Base-by-base conservation (phyloP, 1,140 invertebrate genomes). In the Scaptomyza montana region DNA sequence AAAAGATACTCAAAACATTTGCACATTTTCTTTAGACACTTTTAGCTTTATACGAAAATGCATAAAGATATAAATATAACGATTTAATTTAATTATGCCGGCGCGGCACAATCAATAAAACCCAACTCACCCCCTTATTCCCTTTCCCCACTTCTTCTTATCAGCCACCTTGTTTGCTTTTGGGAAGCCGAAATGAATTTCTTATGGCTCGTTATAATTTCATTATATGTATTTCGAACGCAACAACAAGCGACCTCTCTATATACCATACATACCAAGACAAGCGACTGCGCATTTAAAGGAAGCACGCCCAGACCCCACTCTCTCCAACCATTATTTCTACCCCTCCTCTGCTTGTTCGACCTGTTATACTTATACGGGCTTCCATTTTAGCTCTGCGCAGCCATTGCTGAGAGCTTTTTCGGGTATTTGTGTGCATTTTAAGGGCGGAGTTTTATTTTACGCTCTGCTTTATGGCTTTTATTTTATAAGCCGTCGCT, bases 181-280 rank as follows among this genome's bases (percentile, higher is more conserved):
- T 28, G 47, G 28, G n/a, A 57, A 61, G 73, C 41, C 64, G 78
- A 75, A 80, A 89, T 89, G 84, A 89, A 89, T 89, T 89, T 89
- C 85, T 89, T 89, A 89, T 89, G 62, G 85, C 84, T 89, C 84
- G 79, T 89, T 89, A 89, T 89, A 89, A 89, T 89, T 89, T 89
- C 84, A 89, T 89, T 89, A 89, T 89, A 72, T 61, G 60, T 72
- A 69, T 69, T 62, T 66, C 70, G 56, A 65, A 56, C 46, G 41
- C 65, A 57, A 55, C 43, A 59, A 66, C 49, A 60, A 50, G 46
- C 69, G 69, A 86, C 82, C 78, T 76, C 64, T 71, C 68, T 65
- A 67, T 41, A 77, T 65, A 51, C 28, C 16, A 67, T 54, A 51
- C 49, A 33, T 33, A 33, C 61, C 55, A 81, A 81, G 74, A 73